Conservation (phyloP, 2,888 invertebrate genomes). For the Stenichneumon culpator region DNA sequence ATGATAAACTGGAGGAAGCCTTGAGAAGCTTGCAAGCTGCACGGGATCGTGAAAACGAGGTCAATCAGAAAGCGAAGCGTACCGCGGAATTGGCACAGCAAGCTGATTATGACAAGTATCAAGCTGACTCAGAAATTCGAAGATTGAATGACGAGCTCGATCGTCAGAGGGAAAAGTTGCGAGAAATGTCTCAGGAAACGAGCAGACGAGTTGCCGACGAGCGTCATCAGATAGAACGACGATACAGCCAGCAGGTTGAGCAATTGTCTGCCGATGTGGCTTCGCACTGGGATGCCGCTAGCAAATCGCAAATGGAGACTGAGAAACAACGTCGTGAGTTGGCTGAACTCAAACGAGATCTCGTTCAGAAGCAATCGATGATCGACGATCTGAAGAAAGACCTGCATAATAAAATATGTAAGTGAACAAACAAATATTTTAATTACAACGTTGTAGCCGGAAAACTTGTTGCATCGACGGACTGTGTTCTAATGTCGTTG, state of each 20-base stretch:
- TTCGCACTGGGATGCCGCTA: conserved; percentile 92
- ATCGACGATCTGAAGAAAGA: conserved; percentile 94
- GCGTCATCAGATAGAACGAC: conserved; percentile 90
- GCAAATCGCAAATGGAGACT: conserved; percentile 90
- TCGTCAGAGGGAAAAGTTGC: conserved; percentile 91
- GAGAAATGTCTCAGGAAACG: conserved; percentile 92
- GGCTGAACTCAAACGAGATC: conserved; percentile 91
- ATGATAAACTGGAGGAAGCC: conserved; percentile 87
- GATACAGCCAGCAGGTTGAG: conserved; percentile 91
- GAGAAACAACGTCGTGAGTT: conserved; percentile 93
- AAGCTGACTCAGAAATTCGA: conserved; percentile 91
- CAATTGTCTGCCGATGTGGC: conserved; percentile 92
- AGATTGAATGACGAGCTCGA: conserved; percentile 92
- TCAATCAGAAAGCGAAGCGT: conserved; percentile 89
- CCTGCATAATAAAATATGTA: conserved; percentile 91
- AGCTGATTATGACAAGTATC: conserved; percentile 91
- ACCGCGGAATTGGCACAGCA: conserved; percentile 91
- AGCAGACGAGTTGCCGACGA: conserved; percentile 90
- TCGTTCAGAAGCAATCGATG: conserved; percentile 91
- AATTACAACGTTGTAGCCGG: not conserved
- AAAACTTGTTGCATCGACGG: not conserved
- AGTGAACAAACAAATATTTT: conserved; percentile 70
- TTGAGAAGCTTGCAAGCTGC: conserved; percentile 89
- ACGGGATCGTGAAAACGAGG: conserved; percentile 88
- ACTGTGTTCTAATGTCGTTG: not conserved